A percentile compares a stretch with the other conserved stretches of the same genome.
phyloP scores from a whole-genome alignment of 2,888 invertebrate species.

The Drosophila merina region DNA sequence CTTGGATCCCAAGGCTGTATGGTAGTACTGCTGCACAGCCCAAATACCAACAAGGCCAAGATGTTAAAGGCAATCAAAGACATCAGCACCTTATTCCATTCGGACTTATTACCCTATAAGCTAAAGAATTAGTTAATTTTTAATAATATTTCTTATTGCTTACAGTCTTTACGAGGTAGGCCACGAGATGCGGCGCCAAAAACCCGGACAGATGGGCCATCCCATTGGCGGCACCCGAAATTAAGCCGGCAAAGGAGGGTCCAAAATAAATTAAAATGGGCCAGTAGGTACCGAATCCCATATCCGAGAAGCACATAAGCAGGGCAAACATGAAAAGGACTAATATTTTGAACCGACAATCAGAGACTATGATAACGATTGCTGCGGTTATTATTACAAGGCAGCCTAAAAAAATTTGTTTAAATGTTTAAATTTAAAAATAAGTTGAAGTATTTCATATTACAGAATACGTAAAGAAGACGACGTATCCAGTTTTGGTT shows the following conservation, averaged over 20 bases:
- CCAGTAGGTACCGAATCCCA: slow-evolving; percentile 84
- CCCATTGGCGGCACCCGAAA: slow-evolving; percentile 84
- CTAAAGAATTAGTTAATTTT: neutral
- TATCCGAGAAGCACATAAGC: slow-evolving; percentile 76
- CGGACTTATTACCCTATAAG: slow-evolving; percentile 81
- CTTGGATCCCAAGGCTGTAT: slow-evolving; percentile 83
- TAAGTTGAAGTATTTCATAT: slow-evolving; percentile 24
- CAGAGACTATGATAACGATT: slow-evolving; percentile 75
- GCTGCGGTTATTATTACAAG: slow-evolving; percentile 65
- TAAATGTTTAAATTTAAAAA: neutral
- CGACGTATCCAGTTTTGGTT: slow-evolving; percentile 68
- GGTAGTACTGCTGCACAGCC: slow-evolving; percentile 83
- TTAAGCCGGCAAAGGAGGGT: slow-evolving; percentile 84
- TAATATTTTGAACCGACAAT: slow-evolving; percentile 76
- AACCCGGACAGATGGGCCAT: slow-evolving; percentile 84
- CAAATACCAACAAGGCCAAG: slow-evolving; percentile 82
- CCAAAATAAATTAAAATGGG: slow-evolving; percentile 84
- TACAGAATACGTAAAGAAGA: slow-evolving; percentile 68
- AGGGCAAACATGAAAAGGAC: slow-evolving; percentile 81
- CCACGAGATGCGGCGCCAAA: slow-evolving; percentile 82
- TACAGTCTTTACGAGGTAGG: slow-evolving; percentile 81
- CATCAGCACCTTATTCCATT: slow-evolving; percentile 84
- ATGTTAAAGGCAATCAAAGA: slow-evolving; percentile 80
- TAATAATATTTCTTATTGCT: slow-evolving; percentile 1
- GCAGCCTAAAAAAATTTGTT: slow-evolving; percentile 57